phyloP scores from a whole-genome alignment of 2,113 vertebrate genomes.

The Lagenorhynchus albirostris region DNA sequence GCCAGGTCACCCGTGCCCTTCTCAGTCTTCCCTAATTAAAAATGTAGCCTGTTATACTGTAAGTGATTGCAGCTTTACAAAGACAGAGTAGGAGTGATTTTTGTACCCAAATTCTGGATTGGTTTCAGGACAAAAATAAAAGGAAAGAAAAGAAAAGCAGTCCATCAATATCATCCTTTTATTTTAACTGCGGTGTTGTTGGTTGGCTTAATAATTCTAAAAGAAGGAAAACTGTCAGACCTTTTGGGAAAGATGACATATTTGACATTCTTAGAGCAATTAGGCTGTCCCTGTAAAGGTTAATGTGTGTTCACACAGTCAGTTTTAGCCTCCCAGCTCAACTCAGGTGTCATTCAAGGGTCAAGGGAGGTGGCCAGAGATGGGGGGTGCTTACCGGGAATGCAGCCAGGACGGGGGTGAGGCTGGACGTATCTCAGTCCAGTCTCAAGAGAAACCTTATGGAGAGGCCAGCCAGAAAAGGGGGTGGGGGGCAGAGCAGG shows the following conservation, averaged over 20 bases:
- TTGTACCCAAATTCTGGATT: accelerated
- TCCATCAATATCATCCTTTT: no score
- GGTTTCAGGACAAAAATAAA: neutral
- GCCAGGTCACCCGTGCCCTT: accelerated
- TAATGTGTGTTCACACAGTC: accelerated
- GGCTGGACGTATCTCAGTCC: accelerated
- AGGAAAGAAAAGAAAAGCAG: no score
- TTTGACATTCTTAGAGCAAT: neutral
- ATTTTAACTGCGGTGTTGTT: neutral
- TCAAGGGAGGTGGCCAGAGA: neutral
- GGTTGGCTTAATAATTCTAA: neutral
- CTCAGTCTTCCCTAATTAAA: neutral
- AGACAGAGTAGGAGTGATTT: neutral
- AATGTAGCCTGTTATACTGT: neutral
- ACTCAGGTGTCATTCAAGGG: neutral
- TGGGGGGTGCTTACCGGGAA: no score
- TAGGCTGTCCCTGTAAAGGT: neutral
- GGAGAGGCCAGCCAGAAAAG: no score
- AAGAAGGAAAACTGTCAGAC: neutral
- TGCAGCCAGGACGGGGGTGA: accelerated
- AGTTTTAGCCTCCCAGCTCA: neutral
- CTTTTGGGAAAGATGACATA: neutral
- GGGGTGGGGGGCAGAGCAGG: no score
- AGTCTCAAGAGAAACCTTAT: accelerated
- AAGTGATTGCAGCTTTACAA: neutral